These are phyloP conservation scores for Hylomyscus alleni DNA, from an alignment of 2,797 vertebrate species.

Conservation along the genomic window DNA sequence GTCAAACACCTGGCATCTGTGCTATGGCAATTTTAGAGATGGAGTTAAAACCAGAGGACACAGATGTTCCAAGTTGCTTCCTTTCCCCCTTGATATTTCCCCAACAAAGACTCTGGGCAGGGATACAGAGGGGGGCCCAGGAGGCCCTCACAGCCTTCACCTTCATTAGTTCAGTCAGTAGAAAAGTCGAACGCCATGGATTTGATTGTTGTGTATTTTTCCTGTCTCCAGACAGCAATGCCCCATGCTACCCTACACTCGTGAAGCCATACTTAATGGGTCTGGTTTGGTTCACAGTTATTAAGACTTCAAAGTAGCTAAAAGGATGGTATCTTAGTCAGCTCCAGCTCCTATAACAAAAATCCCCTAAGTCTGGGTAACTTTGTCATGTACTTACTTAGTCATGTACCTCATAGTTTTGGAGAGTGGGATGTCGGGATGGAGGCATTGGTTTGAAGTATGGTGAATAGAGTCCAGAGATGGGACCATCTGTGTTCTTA, in stretches of 20 bases:
- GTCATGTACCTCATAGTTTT: neutral
- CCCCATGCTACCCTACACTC: accelerated
- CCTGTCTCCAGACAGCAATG: accelerated
- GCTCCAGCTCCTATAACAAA: neutral
- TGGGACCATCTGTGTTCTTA: neutral
- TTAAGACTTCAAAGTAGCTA: neutral
- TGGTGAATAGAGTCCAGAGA: no score
- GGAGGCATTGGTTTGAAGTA: neutral
- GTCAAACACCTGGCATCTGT: neutral
- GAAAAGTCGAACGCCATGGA: neutral
- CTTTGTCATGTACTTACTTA: no score
- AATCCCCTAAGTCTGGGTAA: no score
- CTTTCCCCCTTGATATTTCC: neutral
- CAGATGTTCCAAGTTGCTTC: neutral
- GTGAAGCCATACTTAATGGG: neutral
- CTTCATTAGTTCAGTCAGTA: neutral
- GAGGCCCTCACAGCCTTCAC: neutral
- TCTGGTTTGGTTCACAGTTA: neutral
- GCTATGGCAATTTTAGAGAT: neutral
- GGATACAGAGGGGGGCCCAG: neutral
- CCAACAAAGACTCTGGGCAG: neutral
- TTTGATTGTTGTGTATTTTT: neutral
- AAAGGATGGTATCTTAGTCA: neutral
- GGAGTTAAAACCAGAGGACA: neutral
- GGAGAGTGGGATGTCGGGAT: no score